Evolutionary conservation across 2,888 invertebrate genomes (phyloP).

Genomic region (Salpingus planirostris): DNA sequence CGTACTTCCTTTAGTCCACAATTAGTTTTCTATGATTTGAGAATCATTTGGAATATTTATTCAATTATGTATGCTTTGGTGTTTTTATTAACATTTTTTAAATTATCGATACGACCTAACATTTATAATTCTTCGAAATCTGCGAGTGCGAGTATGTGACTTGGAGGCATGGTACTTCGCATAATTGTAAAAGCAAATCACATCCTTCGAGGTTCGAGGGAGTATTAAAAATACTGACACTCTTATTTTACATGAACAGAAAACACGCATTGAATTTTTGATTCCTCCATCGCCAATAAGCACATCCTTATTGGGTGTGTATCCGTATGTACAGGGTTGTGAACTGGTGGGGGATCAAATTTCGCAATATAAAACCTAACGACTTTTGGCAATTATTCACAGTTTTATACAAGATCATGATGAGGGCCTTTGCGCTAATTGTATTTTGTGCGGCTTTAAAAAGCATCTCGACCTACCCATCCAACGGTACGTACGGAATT

Average conservation of each 20-base stretch:
- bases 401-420: slow-evolving; percentile 5
- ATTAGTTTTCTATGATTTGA: too few species aligned
- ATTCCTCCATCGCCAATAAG: slow-evolving; percentile 19
- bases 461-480: slow-evolving; percentile 13
- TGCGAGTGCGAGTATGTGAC: too few species aligned
- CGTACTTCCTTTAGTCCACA: too few species aligned
- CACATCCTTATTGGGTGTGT: slow-evolving; percentile 29
- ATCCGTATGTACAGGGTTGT: slow-evolving; percentile 23
- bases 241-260: slow-evolving; percentile 35
- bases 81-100: too few species aligned
- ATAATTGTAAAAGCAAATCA: slow-evolving; percentile 34
- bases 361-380: slow-evolving; percentile 29
- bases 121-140: too few species aligned
- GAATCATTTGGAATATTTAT: too few species aligned
- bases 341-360: slow-evolving; percentile 23
- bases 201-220: slow-evolving; percentile 31
- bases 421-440: slow-evolving; percentile 10
- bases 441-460: slow-evolving; percentile 10
- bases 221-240: slow-evolving; percentile 36
- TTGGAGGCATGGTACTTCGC: too few species aligned
- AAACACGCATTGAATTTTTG: slow-evolving; percentile 33
- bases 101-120: too few species aligned
- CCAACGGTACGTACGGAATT: slow-evolving; percentile 10
- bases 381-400: slow-evolving; percentile 18
- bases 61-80: too few species aligned